Base-by-base conservation (phyloP, 2,797 vertebrate species). In the Rhodeus uyekii region DNA sequence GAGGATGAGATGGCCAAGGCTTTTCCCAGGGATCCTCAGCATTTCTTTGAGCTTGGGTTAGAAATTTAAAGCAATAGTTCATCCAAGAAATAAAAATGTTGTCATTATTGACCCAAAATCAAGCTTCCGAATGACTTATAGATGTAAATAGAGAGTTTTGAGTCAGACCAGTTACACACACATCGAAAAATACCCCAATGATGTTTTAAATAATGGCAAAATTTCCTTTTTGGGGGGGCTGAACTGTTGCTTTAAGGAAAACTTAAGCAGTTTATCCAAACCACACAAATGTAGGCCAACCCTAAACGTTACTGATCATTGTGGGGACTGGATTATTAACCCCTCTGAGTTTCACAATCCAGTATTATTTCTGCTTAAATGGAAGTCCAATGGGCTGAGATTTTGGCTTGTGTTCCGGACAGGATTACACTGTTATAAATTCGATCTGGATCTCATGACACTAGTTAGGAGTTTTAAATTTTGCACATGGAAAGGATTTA, bases 1-100 rank as follows among this genome's bases (percentile, higher is more conserved):
- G 14, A 55, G 69, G 48, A 79, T 65, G 32, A 81, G 60, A 80
- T 69, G 76, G 74, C 55, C 46, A 22, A 50, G 78, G 48, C 6
- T 60, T 71, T 65, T 58, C 60, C 75, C 2, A 7, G 80, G 65
- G 48, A 24, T 65, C 32, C 44, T 81, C 46, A 27, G 16, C 16
- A 77, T 46, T 64, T 68, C 29, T 71, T 42, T 61, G 10, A 55
- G 38, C 5, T 63, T 29, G 73, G 22, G 18, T 50, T 50, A 8
- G n/a, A 32, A 38, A 32, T 19, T 48, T 32, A 29, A 71, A 48
- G 42, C 12, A 46, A 9, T 65, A 65, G 14, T 71, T 48, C 68
- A 71, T 19, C 42, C 53, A 69, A 69, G 13, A 44, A 65, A 7
- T 38, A 3, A 1, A 3, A 65, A 27, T 18, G 1, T 14, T 44